Conservation (phyloP, 2,797 vertebrate genomes). For the Amazonetta brasiliensis region DNA sequence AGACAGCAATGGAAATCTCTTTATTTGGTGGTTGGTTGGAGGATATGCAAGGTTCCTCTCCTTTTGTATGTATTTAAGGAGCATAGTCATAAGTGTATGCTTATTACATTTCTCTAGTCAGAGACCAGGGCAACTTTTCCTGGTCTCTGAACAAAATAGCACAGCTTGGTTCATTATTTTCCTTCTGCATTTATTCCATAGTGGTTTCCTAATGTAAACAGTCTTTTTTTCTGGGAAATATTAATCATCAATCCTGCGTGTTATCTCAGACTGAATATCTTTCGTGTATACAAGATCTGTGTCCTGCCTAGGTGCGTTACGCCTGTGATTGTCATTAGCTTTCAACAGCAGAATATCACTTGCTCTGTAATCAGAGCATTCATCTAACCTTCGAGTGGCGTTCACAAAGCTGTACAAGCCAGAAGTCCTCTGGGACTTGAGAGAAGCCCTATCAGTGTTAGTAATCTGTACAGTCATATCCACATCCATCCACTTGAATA, state of each 20-base stretch:
- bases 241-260: neutral
- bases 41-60: neutral
- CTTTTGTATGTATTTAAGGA: neutral
- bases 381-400: conserved; percentile 14
- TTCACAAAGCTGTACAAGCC: conserved; percentile 33
- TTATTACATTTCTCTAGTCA: neutral
- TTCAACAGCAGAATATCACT: conserved; percentile 19
- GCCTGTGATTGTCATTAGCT: conserved; percentile 1
- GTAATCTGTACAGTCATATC: neutral
- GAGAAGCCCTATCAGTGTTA: conserved; percentile 6
- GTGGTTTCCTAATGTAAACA: conserved; percentile 20
- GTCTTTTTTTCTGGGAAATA: neutral
- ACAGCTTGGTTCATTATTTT: neutral
- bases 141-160: neutral
- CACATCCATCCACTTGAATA: neutral
- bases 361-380: conserved; percentile 9
- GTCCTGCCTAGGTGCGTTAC: neutral
- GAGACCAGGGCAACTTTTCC: neutral
- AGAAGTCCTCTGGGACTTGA: conserved; percentile 18
- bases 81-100: neutral
- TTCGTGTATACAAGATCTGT: neutral
- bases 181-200: conserved; percentile 9
- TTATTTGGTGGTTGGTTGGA: neutral
- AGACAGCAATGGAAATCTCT: neutral
- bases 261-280: neutral